Conservation (phyloP, 2,113 vertebrate species). For the Condylura cristata region DNA sequence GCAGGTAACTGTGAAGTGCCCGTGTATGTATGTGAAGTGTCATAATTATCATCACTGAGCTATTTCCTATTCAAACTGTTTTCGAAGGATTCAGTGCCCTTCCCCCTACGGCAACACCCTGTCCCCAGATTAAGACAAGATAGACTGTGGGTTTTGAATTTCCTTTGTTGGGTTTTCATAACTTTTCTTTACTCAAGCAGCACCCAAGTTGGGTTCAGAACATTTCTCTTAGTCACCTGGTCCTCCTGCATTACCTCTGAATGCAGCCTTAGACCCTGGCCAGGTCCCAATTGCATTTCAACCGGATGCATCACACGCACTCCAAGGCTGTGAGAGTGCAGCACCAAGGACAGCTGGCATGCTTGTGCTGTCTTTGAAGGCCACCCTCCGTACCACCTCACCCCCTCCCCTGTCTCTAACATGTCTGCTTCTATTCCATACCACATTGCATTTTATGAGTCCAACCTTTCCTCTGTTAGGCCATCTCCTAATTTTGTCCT, state of each 20-base stretch:
- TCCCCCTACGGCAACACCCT: neutral
- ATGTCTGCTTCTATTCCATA: neutral
- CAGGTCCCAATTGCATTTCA: neutral
- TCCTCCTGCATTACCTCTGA: neutral
- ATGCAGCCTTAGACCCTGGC: neutral
- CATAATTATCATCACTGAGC: constrained; percentile 30
- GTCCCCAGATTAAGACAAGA: neutral
- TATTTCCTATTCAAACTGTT: neutral
- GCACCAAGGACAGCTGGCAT: neutral
- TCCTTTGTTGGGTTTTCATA: neutral
- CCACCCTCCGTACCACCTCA: neutral
- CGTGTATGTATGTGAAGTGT: neutral
- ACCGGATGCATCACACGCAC: neutral
- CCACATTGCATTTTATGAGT: neutral
- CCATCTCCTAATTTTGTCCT: neutral
- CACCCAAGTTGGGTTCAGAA: neutral
- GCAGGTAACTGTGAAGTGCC: neutral
- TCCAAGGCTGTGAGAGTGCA: neutral
- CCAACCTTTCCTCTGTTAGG: neutral
- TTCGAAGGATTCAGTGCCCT: neutral
- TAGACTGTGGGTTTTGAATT: neutral
- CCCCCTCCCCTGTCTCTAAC: neutral
- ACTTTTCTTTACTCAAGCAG: constrained; percentile 31
- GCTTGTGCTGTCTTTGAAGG: neutral
- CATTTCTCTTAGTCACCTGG: neutral